Evolutionary conservation across 1,140 invertebrate genomes (phyloP).

Genomic region (Drosophila leontia): DNA sequence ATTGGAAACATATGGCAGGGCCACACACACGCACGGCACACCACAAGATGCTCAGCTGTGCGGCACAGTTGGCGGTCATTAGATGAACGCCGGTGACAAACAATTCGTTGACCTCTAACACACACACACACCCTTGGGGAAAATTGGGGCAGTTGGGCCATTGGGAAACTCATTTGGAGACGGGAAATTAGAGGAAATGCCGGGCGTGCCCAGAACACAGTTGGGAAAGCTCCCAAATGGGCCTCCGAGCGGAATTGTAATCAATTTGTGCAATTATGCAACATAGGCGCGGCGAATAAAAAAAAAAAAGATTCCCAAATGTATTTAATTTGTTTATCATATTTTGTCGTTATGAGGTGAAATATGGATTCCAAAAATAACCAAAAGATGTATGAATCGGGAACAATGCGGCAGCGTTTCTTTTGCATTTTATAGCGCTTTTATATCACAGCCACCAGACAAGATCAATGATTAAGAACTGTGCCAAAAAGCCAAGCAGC

Average conservation of each 20-base stretch:
- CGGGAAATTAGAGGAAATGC: constrained; percentile 70
- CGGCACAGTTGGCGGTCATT: constrained; percentile 79
- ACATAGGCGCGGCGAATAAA: constrained; percentile 29
- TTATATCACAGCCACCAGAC: constrained; percentile 58
- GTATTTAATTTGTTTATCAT: constrained; percentile 46
- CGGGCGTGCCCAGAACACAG: constrained; percentile 30
- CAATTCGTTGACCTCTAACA: constrained; percentile 73
- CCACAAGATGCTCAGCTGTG: constrained; percentile 68
- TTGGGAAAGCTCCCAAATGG: constrained; percentile 14
- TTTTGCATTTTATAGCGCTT: constrained; percentile 53
- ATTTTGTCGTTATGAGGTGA: constrained; percentile 21
- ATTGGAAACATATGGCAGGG: constrained; percentile 69
- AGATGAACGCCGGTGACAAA: constrained; percentile 60
- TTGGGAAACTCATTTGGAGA: constrained; percentile 67
- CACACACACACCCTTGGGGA: constrained; percentile 12
- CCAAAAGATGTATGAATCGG: constrained; percentile 30
- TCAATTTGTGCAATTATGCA: constrained; percentile 81
- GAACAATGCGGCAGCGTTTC: constrained; percentile 52
- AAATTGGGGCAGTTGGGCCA: constrained; percentile 23
- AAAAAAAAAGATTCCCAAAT: constrained; percentile 15
- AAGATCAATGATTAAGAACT: constrained; percentile 55
- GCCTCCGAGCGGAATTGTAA: constrained; percentile 43
- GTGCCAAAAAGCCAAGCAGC: constrained; percentile 36
- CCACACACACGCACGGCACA: constrained; percentile 15
- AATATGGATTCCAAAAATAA: constrained; percentile 43